phyloP scores from a whole-genome alignment of 1,140 invertebrate genomes.

The Drosophila novamexicana region DNA sequence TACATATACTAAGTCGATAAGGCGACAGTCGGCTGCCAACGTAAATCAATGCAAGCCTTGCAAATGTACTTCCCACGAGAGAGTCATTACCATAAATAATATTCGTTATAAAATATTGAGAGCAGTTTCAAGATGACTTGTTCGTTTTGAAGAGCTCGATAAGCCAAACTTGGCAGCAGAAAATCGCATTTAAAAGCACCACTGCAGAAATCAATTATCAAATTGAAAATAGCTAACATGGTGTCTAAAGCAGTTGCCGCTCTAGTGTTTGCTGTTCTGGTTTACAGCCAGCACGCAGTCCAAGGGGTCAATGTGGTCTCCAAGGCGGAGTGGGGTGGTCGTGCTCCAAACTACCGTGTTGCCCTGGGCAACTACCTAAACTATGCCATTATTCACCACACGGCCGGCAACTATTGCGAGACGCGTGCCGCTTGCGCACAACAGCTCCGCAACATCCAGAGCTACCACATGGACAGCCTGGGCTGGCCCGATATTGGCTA shows the following conservation, averaged over 20 bases:
- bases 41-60: conserved; percentile 17
- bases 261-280: conserved; percentile 48
- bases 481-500: conserved; percentile 90
- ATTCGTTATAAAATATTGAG: conserved; percentile 7
- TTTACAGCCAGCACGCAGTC: conserved; percentile 52
- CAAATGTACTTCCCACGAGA: conserved; percentile 14
- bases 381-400: conserved; percentile 91
- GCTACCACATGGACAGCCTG: conserved; percentile 86
- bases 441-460: conserved; percentile 86
- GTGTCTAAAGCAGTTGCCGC: conserved; percentile 41
- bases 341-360: conserved; percentile 85
- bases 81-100: conserved; percentile 36
- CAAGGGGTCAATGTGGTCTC: conserved; percentile 79
- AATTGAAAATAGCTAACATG: conserved; percentile 35
- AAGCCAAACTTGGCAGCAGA: not conserved
- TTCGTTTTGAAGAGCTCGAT: conserved; percentile 24
- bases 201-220: not conserved
- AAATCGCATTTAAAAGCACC: conserved; percentile 40
- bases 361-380: conserved; percentile 85
- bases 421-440: conserved; percentile 84
- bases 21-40: not conserved
- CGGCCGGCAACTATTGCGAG: conserved; percentile 86
- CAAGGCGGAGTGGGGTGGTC: conserved; percentile 87
- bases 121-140: not conserved
- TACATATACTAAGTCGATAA: conserved; percentile 2